Evolutionary conservation across 2,797 vertebrate genomes (phyloP).

Genomic region (Sebastes glaucus): DNA sequence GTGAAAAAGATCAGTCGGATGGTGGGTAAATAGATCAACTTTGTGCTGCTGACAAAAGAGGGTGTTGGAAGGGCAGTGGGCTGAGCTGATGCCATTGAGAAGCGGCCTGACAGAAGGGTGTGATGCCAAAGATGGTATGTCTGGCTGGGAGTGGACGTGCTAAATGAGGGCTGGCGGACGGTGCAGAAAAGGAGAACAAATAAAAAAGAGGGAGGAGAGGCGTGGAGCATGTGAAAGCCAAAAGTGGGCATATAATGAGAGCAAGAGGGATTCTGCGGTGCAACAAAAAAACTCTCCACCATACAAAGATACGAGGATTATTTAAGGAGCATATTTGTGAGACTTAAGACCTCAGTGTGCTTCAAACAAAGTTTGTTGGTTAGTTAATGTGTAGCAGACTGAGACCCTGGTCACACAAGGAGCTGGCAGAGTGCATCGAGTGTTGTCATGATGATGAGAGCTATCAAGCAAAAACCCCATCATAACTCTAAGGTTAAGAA

Average conservation of each 20-base stretch:
- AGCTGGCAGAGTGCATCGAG: neutral
- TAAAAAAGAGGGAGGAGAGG: conserved; percentile 31
- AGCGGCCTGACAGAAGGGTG: conserved; percentile 55
- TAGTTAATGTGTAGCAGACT: neutral
- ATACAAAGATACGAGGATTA: neutral
- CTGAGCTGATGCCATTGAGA: conserved; percentile 63
- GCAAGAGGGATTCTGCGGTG: neutral
- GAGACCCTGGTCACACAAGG: neutral
- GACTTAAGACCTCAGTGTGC: neutral
- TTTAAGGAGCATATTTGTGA: neutral
- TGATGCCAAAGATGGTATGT: conserved; percentile 67
- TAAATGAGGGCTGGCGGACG: conserved; percentile 61
- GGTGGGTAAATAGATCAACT: conserved; percentile 82
- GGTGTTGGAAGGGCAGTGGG: conserved; percentile 53
- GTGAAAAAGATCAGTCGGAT: conserved; percentile 80
- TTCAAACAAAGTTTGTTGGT: neutral
- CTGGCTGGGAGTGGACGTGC: conserved; percentile 55
- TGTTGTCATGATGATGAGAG: neutral
- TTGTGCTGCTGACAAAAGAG: conserved; percentile 78
- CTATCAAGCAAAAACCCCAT: neutral
- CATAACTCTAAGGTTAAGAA: too few relatives aligned
- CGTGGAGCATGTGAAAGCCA: conserved; percentile 10
- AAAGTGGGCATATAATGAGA: conserved; percentile 34
- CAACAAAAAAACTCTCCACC: neutral
- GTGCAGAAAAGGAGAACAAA: conserved; percentile 60